Base-by-base conservation (phyloP, 2,797 vertebrate species). In the Bradypodion pumilum region DNA sequence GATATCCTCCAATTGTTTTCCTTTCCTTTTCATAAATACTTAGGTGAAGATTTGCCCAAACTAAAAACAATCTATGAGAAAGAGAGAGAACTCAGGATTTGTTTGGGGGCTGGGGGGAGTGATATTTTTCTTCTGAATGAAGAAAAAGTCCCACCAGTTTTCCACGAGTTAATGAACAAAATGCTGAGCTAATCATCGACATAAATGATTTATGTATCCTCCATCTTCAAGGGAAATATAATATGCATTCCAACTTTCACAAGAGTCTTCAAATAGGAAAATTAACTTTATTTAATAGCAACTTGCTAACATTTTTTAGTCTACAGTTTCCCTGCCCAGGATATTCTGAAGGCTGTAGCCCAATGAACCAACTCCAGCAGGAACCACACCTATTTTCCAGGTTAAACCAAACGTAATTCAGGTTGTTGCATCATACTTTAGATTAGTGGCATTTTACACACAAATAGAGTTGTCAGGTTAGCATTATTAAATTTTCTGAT, bases 21-120 rank as follows among this genome's bases (percentile, higher is more conserved):
- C 25, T 62, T 69, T 73, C 52, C 7, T 37, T 1, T 68, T 52
- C 21, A 9, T 40, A 4, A 37, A 77, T 69, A 46, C 63, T 82
- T 87, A 74, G 42, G 63, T 84, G 83, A 90, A 91, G 86, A 68
- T 59, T 12, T 85, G 86, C 89, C 86, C 5, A 5, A n/a, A 80
- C 0, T 16, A 42, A 7, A 70, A 89, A 81, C 9, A 77, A 9
- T 4, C 21, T 1, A 1, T 15, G 66, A 56, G n/a, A n/a, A 32
- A 72, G 52, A 52, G 85, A 32, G 56, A 87, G 44, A 66, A 62
- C 82, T 75, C 90, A 86, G 77, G 35, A 0, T 0, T 0, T 1
- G 2, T 40, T 66, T 65, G 37, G 3, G 5, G n/a, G 32, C 65
- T 29, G 68, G 19, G 19, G 19, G 52, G 52, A 21, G 13, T 35